These are phyloP conservation scores for Forbesichthys agassizii DNA, from an alignment of 2,113 vertebrate genomes.

Conservation along the genomic window DNA sequence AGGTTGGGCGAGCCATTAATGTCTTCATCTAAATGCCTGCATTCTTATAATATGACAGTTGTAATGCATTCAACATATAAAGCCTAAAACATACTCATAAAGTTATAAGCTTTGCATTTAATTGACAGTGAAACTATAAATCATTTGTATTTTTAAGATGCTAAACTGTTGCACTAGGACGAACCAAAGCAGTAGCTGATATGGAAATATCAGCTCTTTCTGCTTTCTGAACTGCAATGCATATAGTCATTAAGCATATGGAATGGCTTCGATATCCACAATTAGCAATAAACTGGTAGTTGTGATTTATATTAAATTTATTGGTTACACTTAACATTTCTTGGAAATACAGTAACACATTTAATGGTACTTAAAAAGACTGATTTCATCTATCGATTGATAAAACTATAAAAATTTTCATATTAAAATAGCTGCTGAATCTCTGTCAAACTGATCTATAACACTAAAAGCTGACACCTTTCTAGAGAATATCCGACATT, in stretches of 20 bases:
- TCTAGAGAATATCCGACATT: conserved; percentile 62
- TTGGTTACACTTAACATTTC: conserved; percentile 34
- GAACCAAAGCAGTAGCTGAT: neutral
- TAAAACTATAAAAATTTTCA: conserved; percentile 48
- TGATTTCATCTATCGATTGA: conserved; percentile 61
- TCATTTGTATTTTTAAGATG: no score
- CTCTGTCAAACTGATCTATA: conserved; percentile 60
- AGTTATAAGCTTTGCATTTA: neutral
- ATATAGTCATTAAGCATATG: conserved; percentile 1
- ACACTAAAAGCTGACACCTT: conserved; percentile 60
- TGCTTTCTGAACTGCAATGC: conserved; percentile 3
- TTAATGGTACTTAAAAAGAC: conserved; percentile 48
- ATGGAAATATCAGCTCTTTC: neutral
- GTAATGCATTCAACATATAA: conserved; percentile 17
- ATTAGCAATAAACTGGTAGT: conserved; percentile 41
- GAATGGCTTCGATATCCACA: conserved; percentile 9
- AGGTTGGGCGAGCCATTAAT: conserved; percentile 19
- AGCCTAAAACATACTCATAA: neutral
- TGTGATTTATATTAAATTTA: conserved; percentile 28
- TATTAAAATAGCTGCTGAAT: conserved; percentile 52
- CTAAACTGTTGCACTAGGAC: conserved; percentile 3
- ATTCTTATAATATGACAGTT: conserved; percentile 7
- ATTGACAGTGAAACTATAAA: conserved; percentile 2
- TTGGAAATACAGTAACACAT: conserved; percentile 19
- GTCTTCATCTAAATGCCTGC: conserved; percentile 26